These are phyloP conservation scores for Catalaphyllia jardinei DNA, from an alignment of 64 coral and sea anemone genomes.

Conservation along the genomic window DNA sequence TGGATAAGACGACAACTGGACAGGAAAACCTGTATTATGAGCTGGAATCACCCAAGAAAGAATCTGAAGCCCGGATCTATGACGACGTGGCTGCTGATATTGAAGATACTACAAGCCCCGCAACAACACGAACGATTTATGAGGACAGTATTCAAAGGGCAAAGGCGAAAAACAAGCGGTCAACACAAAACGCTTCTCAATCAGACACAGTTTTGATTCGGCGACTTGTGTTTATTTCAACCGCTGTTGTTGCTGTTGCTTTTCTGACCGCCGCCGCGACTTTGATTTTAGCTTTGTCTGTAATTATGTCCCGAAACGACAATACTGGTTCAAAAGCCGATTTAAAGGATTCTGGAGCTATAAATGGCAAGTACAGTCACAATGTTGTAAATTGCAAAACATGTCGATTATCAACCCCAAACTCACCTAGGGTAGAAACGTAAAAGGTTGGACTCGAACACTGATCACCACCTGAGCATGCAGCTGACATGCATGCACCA, in stretches of 20 bases:
- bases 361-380: too few relatives aligned
- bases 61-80: not conserved
- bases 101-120: not conserved
- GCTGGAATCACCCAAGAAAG: not conserved
- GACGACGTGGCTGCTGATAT: not conserved
- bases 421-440: too few relatives aligned
- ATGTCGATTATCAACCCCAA: too few relatives aligned
- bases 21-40: not conserved
- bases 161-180: not conserved
- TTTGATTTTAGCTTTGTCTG: not conserved
- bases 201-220: not conserved
- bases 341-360: too few relatives aligned
- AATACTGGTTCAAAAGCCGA: not conserved
- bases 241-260: not conserved
- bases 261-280: not conserved
- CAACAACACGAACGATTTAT: not conserved
- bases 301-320: conserved; percentile 6
- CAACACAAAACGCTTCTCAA: not conserved
- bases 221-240: not conserved
- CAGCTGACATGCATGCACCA: not conserved
- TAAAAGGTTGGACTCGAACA: too few relatives aligned
- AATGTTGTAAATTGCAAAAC: too few relatives aligned
- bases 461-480: too few relatives aligned
- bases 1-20: not conserved
- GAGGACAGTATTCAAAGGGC: not conserved